A percentile compares a stretch with the other conserved stretches of the same genome.
These are phyloP conservation scores for Orthosia gothica DNA, from an alignment of 2,888 invertebrate species.

Conservation along the genomic window DNA sequence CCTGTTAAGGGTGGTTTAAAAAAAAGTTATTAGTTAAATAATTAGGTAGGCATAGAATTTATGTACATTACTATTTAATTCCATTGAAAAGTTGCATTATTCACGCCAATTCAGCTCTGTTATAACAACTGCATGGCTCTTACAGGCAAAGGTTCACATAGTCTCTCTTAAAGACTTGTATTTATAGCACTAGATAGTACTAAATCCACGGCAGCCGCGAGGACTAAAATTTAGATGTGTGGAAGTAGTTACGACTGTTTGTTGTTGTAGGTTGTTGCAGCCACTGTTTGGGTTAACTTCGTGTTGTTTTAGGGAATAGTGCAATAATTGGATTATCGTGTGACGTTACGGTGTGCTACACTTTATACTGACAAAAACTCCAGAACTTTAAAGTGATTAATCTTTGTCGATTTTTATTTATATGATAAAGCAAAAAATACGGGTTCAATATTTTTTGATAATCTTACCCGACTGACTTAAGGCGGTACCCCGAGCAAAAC, in stretches of 20 bases:
- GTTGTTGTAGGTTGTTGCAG: conserved; percentile 9
- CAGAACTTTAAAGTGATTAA: too few relatives aligned
- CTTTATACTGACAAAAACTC: too few relatives aligned
- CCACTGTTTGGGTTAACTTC: background rate
- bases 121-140: too few relatives aligned
- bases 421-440: too few relatives aligned
- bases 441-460: too few relatives aligned
- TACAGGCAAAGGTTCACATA: conserved; percentile 25
- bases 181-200: conserved; percentile 67
- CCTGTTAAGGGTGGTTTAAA: too few relatives aligned
- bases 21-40: too few relatives aligned
- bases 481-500: too few relatives aligned
- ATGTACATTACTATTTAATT: background rate
- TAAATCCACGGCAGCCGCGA: conserved; percentile 36
- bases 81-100: background rate
- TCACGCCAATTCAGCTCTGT: background rate
- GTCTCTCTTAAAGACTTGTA: conserved; percentile 71
- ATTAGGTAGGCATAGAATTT: too few relatives aligned
- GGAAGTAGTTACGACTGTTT: conserved; percentile 17
- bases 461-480: too few relatives aligned
- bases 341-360: too few relatives aligned
- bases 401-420: too few relatives aligned
- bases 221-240: conserved; percentile 35
- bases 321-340: background rate
- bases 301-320: background rate